Evolutionary conservation across 2,888 invertebrate genomes (phyloP), one percentile per base, ranked within the genome.

Genomic region (Pyralis farinalis): DNA sequence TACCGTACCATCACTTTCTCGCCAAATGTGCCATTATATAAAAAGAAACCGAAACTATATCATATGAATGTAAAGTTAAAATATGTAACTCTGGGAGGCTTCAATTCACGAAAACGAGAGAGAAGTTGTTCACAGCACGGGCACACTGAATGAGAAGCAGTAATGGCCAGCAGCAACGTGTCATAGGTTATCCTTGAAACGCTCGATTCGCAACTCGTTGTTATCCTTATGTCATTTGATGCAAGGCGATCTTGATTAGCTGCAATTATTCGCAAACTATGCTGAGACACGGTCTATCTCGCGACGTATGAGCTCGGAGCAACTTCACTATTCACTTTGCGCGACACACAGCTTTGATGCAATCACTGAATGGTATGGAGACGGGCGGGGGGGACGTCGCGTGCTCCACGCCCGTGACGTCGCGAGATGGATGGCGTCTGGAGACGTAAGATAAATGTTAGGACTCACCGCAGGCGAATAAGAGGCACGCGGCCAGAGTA

Each of bases 381-480:
- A 68, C 68, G 71, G 61, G 63, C 63, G 63, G 66, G 58, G 60
- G 63, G 76, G 73, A 75, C 66, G 66, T 73, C 65, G 63, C 59
- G 62, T 68, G 68, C 73, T 71, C 65, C 73, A 84, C 74, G 67
- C 75, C 73, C 66, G 74, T 84, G 85, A 83, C 79, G 83, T 83
- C 84, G 74, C 83, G 76, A 84, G 79, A 82, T 85, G 72, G 76
- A 77, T 63, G 71, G 69, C 66, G 70, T 74, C 78, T 78, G 76
- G 73, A 79, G 76, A 68, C 71, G 79, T 75, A 80, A 81, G 78
- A 83, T 79, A 84, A 86, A 81, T 77, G 82, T 81, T 85, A 83
- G 81, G 84, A 90, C 90, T 90, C 87, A 90, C 90, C 90, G 89
- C 82, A 82, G 78, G 81, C 84, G 78, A 86, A 77, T 62, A 88